Conservation (phyloP, 2,113 vertebrate species). For the Campylomormyrus numenius region DNA sequence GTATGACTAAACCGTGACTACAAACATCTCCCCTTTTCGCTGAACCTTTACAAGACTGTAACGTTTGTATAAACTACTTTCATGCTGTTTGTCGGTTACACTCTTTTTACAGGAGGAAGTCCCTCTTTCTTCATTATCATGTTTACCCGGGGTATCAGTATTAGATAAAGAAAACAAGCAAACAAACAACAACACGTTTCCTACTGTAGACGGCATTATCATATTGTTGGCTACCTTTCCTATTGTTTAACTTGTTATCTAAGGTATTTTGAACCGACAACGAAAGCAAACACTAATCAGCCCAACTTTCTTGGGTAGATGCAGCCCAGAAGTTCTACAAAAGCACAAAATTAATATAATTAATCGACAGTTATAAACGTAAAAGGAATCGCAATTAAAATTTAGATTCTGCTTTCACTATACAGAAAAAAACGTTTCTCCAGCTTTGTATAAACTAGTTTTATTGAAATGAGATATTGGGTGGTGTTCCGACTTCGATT, state of each 20-base stretch:
- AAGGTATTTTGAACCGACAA: not conserved
- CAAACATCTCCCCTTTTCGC: not conserved
- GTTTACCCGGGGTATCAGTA: not conserved
- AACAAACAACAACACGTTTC: not conserved
- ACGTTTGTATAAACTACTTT: not conserved
- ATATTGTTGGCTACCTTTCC: not conserved
- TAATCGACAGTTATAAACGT: not conserved
- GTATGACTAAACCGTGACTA: not conserved
- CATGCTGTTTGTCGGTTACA: not conserved
- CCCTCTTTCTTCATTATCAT: not conserved
- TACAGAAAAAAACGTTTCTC: not conserved
- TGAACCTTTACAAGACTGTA: not conserved
- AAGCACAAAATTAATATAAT: not conserved
- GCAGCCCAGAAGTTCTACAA: not conserved
- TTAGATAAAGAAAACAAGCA: not conserved
- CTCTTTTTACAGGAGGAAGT: not conserved
- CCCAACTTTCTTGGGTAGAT: not conserved
- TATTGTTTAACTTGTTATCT: not conserved
- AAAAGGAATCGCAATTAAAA: not conserved
- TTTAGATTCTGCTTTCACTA: not conserved
- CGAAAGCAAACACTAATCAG: not conserved
- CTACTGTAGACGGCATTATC: not conserved
- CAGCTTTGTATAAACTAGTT: not conserved
- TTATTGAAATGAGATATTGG: not conserved
- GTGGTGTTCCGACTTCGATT: not conserved